phyloP scores from a whole-genome alignment of 2,888 invertebrate genomes.

The Dexiosoma caninum region DNA sequence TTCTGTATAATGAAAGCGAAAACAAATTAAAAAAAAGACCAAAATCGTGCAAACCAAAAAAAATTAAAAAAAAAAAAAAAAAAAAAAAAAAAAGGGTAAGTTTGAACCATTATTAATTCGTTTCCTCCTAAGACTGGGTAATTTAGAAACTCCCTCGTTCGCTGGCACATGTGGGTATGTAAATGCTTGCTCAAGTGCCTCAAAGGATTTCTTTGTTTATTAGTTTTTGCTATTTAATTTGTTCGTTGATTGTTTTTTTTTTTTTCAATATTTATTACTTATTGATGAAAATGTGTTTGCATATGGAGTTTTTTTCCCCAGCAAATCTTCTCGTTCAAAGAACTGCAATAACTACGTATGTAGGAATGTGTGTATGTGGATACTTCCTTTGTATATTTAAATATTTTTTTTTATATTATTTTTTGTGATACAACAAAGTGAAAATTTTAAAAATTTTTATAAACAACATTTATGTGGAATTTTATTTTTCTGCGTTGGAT shows the following conservation, averaged over 20 bases:
- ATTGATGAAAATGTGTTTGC: conserved; percentile 69
- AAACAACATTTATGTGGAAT: conserved; percentile 15
- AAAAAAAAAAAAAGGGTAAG: no score
- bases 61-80: no score
- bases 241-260: conserved; percentile 71
- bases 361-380: no score
- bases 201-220: conserved; percentile 28
- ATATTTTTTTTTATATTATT: background rate
- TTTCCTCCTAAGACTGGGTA: no score
- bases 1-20: no score
- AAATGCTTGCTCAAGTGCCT: background rate
- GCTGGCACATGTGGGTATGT: background rate
- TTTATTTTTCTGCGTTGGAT: background rate
- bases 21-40: no score
- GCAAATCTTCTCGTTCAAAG: conserved; percentile 1
- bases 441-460: background rate
- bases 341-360: no score
- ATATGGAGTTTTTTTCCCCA: conserved; percentile 36
- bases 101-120: no score
- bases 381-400: conserved; percentile 13
- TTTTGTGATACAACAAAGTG: background rate
- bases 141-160: no score
- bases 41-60: background rate
- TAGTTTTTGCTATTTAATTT: conserved; percentile 68
- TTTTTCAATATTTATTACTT: conserved; percentile 61